phyloP scores from a whole-genome alignment of 2,797 vertebrate genomes.

The Peromyscus nudipes region DNA sequence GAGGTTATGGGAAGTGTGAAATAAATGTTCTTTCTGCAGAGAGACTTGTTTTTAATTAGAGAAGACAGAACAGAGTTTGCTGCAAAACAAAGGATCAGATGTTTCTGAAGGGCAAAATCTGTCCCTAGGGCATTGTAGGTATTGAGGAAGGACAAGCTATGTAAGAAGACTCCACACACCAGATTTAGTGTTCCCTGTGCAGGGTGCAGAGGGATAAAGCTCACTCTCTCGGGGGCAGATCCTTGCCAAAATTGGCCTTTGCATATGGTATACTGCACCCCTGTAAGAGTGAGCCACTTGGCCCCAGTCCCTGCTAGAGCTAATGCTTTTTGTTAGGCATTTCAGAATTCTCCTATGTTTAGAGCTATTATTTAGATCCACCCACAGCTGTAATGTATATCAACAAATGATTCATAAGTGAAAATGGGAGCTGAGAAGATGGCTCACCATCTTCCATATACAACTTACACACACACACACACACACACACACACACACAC shows the following conservation, averaged over 20 bases:
- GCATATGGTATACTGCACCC: background rate
- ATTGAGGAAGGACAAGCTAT: slow-evolving; percentile 43
- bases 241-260: slow-evolving; percentile 50
- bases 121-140: slow-evolving; percentile 55
- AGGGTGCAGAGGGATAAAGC: slow-evolving; percentile 48
- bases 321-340: background rate
- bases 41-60: slow-evolving; percentile 67
- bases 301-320: background rate
- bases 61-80: slow-evolving; percentile 51
- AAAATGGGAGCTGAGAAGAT: slow-evolving; percentile 13
- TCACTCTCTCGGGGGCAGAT: slow-evolving; percentile 11
- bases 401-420: slow-evolving; percentile 64
- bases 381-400: slow-evolving; percentile 43
- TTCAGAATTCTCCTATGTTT: slow-evolving; percentile 43
- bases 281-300: background rate
- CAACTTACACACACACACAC: background rate
- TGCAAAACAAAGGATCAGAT: slow-evolving; percentile 68
- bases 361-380: slow-evolving; percentile 7
- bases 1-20: slow-evolving; percentile 8
- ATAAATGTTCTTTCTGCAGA: slow-evolving; percentile 45
- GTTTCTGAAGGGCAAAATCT: slow-evolving; percentile 70
- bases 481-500: background rate
- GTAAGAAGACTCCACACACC: background rate
- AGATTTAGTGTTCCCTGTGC: slow-evolving; percentile 67
- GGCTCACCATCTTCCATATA: too few species aligned